These are phyloP conservation scores for Caiman crocodilus DNA, from an alignment of 2,797 vertebrate species.

Conservation along the genomic window DNA sequence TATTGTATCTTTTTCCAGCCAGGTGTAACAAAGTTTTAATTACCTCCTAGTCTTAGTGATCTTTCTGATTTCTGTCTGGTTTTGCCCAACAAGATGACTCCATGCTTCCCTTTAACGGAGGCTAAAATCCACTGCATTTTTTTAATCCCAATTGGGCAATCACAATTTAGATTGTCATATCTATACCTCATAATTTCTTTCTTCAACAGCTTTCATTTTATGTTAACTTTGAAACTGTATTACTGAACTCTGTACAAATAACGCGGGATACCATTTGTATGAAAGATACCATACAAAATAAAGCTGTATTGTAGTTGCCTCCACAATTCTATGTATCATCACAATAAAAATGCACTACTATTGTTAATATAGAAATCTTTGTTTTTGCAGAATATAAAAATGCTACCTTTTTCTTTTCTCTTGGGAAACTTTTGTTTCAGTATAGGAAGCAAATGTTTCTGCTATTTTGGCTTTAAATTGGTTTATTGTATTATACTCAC, in stretches of 20 bases:
- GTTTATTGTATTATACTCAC: background rate
- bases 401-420: background rate
- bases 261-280: background rate
- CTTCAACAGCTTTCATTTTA: slow-evolving; percentile 42
- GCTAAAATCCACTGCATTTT: background rate
- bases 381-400: slow-evolving; percentile 21
- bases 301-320: slow-evolving; percentile 45
- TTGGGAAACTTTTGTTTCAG: background rate
- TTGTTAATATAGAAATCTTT: slow-evolving; percentile 12
- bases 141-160: background rate
- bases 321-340: slow-evolving; percentile 30
- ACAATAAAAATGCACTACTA: slow-evolving; percentile 14
- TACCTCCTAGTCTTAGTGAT: background rate
- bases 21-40: slow-evolving; percentile 16
- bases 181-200: background rate
- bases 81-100: background rate
- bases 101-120: background rate
- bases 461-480: background rate
- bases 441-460: background rate
- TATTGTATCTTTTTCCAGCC: background rate
- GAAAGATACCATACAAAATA: slow-evolving; percentile 47
- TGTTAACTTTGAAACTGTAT: slow-evolving; percentile 22
- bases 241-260: slow-evolving; percentile 42
- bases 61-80: background rate
- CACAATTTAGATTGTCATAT: background rate